phyloP scores from a whole-genome alignment of 2,797 vertebrate species.

The Pogoniulus pusillus region DNA sequence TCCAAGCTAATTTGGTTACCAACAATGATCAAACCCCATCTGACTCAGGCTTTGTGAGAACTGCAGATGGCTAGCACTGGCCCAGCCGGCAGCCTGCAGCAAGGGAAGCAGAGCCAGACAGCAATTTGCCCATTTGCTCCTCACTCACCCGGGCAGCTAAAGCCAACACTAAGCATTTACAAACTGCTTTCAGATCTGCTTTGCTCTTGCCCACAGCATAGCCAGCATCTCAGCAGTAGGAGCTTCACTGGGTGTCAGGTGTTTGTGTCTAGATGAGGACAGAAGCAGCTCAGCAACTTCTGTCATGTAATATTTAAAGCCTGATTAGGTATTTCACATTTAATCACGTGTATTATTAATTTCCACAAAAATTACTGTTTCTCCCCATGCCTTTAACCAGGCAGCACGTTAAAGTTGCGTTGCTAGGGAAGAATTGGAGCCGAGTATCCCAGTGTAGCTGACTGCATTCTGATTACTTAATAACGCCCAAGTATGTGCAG shows the following conservation, averaged over 20 bases:
- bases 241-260: not conserved
- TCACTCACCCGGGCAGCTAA: not conserved
- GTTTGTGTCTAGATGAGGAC: not conserved
- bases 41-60: not conserved
- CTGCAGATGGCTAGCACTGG: not conserved
- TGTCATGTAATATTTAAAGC: constrained; percentile 41
- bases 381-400: constrained; percentile 15
- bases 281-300: constrained; percentile 13
- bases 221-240: not conserved
- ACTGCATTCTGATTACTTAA: constrained; percentile 58
- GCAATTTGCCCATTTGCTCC: not conserved
- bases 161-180: not conserved
- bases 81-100: not conserved
- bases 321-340: constrained; percentile 61
- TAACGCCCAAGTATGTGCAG: constrained; percentile 44
- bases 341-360: constrained; percentile 67
- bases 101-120: not conserved
- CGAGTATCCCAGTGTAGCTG: constrained; percentile 48
- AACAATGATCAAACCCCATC: not conserved
- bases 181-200: not conserved
- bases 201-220: not conserved
- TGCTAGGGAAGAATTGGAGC: constrained; percentile 46
- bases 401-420: constrained; percentile 16
- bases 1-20: not conserved
- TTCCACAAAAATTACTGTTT: constrained; percentile 30